Conservation (phyloP, 2,888 invertebrate species). For the Coremacera marginata region DNA sequence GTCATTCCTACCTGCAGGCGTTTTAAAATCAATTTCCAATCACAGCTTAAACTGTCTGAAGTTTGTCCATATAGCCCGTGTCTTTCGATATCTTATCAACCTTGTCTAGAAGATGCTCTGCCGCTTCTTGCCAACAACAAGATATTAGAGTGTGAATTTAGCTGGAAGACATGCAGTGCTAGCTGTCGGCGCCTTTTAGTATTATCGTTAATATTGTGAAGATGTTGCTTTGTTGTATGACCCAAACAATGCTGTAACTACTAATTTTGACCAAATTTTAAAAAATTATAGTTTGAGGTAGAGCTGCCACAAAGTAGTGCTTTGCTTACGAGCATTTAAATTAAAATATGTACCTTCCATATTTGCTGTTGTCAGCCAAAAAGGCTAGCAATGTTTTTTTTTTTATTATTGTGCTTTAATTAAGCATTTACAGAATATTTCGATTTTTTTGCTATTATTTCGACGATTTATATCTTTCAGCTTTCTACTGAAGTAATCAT, state of each 20-base stretch:
- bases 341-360: too few species aligned
- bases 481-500: too few species aligned
- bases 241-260: background rate
- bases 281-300: too few species aligned
- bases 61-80: background rate
- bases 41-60: background rate
- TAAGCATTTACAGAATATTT: too few species aligned
- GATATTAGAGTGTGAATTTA: constrained; percentile 40
- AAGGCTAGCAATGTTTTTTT: too few species aligned
- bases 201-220: constrained; percentile 58
- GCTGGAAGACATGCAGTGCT: constrained; percentile 52
- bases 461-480: too few species aligned
- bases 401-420: too few species aligned
- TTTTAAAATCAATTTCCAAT: constrained; percentile 33
- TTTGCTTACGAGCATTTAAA: too few species aligned
- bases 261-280: too few species aligned
- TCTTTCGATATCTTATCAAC: background rate
- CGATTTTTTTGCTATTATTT: too few species aligned
- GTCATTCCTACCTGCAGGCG: constrained; percentile 11
- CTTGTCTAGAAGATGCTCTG: background rate
- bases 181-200: constrained; percentile 63
- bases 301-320: too few species aligned
- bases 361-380: too few species aligned
- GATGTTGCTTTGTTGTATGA: background rate
- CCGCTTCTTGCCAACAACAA: constrained; percentile 6